Evolutionary conservation across 2,113 vertebrate genomes (phyloP).

Genomic region (Telmatochromis bifrenatus): DNA sequence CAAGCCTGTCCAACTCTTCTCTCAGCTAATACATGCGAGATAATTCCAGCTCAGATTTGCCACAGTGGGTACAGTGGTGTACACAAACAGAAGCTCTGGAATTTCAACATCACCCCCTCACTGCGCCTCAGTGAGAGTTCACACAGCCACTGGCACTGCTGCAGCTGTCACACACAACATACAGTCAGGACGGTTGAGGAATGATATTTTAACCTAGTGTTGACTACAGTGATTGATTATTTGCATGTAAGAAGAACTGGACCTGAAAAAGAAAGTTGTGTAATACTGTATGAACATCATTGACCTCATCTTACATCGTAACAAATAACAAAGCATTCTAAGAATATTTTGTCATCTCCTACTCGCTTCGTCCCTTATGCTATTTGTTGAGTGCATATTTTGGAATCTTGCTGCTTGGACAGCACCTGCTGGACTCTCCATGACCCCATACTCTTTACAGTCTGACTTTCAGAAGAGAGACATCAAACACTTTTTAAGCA

Average conservation of each 20-base stretch:
- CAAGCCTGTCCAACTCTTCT: constrained; percentile 22
- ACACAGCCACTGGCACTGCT: background rate
- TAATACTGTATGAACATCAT: background rate
- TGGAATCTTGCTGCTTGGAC: constrained; percentile 42
- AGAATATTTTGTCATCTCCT: background rate
- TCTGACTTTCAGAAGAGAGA: background rate
- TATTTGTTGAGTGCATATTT: constrained; percentile 73
- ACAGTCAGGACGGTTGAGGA: background rate
- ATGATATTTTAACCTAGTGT: background rate
- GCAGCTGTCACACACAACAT: constrained; percentile 47
- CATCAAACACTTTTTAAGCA: background rate
- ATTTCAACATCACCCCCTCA: constrained; percentile 50
- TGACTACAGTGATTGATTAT: background rate
- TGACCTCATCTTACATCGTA: background rate
- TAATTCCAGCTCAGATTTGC: constrained; percentile 45
- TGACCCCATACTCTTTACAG: constrained; percentile 34
- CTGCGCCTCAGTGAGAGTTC: constrained; percentile 15
- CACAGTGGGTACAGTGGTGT: background rate
- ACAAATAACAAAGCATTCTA: background rate
- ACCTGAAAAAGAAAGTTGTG: background rate
- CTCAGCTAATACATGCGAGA: constrained; percentile 35
- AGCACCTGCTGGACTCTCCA: constrained; percentile 75
- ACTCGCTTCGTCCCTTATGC: background rate
- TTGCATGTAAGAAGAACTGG: background rate
- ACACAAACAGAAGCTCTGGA: constrained; percentile 13